These are phyloP conservation scores for Emydura subglobosa DNA, from an alignment of 2,113 vertebrate genomes.

Conservation along the genomic window DNA sequence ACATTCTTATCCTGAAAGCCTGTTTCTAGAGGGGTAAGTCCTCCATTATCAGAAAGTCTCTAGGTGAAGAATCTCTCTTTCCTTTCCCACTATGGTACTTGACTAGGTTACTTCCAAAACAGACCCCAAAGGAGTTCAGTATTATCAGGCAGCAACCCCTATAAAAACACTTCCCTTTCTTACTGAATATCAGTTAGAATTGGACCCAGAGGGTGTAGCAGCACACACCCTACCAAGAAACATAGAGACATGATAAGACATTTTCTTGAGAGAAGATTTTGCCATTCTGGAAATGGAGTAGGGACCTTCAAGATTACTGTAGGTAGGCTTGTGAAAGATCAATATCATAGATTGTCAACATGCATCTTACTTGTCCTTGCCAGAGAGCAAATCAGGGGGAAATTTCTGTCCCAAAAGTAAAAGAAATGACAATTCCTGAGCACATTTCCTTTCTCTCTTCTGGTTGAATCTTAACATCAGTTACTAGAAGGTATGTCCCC, in stretches of 20 bases:
- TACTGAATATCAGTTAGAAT: not conserved
- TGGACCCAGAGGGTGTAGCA: not conserved
- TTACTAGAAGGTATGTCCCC: not conserved
- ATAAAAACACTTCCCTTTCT: not conserved
- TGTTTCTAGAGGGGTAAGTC: not conserved
- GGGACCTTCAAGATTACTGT: not conserved
- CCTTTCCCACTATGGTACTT: not conserved
- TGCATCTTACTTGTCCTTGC: not conserved
- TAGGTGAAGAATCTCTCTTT: not conserved
- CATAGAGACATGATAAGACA: not conserved
- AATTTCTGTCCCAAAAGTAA: not conserved
- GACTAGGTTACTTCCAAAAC: not conserved
- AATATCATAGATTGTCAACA: not conserved
- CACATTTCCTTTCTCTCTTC: not conserved
- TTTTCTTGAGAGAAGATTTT: not conserved
- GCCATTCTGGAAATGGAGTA: not conserved
- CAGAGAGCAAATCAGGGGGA: not conserved
- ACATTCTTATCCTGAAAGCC: not conserved
- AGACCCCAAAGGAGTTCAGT: not conserved
- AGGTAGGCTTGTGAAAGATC: rapidly evolving
- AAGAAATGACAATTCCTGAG: not conserved
- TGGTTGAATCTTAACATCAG: not conserved
- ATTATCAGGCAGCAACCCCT: not conserved
- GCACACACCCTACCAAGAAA: not conserved
- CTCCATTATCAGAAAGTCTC: not conserved